Percentiles rank a stretch among this genome's conserved stretches.
Evolutionary conservation across 2,113 vertebrate genomes (phyloP).

Genomic region (Ciconia boyciana): DNA sequence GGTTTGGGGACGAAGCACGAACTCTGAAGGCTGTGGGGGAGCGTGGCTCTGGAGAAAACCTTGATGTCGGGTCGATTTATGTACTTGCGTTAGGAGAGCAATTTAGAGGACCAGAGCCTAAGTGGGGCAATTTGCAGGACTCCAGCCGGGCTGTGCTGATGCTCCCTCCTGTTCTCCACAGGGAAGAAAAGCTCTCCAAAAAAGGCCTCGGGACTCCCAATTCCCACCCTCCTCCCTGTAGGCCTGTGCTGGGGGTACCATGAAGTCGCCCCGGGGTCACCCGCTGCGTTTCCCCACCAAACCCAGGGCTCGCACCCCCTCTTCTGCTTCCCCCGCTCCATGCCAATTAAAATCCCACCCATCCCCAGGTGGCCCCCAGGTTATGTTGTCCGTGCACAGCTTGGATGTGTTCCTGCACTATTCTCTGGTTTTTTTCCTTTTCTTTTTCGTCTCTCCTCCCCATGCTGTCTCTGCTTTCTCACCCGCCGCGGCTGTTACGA

Average conservation of each 20-base stretch:
- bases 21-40: not conserved
- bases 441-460: not conserved
- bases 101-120: not conserved
- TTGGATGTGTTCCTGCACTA: not conserved
- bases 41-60: not conserved
- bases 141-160: not conserved
- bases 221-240: not conserved
- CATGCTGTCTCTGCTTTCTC: not conserved
- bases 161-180: not conserved
- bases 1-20: not conserved
- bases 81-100: not conserved
- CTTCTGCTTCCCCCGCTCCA: fast-evolving
- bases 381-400: not conserved
- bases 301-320: not conserved
- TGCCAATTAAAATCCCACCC: not conserved
- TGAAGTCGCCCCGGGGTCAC: not conserved
- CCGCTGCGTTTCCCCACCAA: not conserved
- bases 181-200: not conserved
- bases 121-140: not conserved
- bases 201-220: not conserved
- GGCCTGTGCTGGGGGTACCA: not conserved
- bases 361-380: not conserved
- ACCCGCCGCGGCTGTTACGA: not conserved
- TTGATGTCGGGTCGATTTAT: not conserved
- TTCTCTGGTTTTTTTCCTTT: not conserved